These are phyloP conservation scores for Parascotia fuliginaria DNA, from an alignment of 2,888 invertebrate genomes.

Conservation along the genomic window DNA sequence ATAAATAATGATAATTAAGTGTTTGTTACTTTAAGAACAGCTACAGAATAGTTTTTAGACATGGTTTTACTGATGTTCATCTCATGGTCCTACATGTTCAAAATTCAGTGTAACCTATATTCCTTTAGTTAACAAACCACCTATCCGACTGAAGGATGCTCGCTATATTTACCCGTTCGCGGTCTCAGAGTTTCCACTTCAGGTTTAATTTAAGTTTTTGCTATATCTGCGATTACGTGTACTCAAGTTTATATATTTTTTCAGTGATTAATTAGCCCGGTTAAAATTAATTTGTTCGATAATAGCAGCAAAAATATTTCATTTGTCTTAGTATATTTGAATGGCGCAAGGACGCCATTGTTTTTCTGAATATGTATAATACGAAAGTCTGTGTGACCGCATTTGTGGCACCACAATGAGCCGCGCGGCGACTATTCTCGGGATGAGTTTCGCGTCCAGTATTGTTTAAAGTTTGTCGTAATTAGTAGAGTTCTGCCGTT, in stretches of 20 bases:
- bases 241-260: not conserved
- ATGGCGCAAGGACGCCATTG: slow-evolving; percentile 76
- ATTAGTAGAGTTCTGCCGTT: slow-evolving; percentile 80
- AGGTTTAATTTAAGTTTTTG: not conserved
- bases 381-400: slow-evolving; percentile 80
- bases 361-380: slow-evolving; percentile 83
- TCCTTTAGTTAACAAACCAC: not conserved
- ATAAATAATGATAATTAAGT: too few relatives aligned
- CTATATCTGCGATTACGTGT: not conserved
- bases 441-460: slow-evolving; percentile 84
- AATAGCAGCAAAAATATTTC: slow-evolving; percentile 64
- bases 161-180: slow-evolving; percentile 1
- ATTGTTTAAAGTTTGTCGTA: slow-evolving; percentile 85
- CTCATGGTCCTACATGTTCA: not conserved
- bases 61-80: not conserved
- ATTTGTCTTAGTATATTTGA: slow-evolving; percentile 78
- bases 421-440: slow-evolving; percentile 75
- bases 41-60: too few relatives aligned
- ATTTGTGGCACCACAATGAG: slow-evolving; percentile 80
- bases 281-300: slow-evolving; percentile 9
- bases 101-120: not conserved
- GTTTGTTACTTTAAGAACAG: too few relatives aligned
- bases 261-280: not conserved
- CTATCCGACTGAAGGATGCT: not conserved
- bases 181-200: slow-evolving; percentile 1